Percentiles rank a stretch among this genome's conserved stretches.
Evolutionary conservation across 2,113 vertebrate species (phyloP).

Genomic region (Connochaetes taurinus): DNA sequence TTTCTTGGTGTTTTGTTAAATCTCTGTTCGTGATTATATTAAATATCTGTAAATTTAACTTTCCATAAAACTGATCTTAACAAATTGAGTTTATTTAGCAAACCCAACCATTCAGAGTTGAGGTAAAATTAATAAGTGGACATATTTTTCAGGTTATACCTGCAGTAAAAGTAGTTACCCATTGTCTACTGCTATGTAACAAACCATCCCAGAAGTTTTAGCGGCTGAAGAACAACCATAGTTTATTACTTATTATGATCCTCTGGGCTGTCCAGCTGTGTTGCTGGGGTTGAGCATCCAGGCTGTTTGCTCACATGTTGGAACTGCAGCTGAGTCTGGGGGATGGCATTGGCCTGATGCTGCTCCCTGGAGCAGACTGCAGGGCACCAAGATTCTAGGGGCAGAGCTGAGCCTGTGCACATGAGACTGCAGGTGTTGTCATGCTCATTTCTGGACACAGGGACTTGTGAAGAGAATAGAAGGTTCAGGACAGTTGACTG

Average conservation of each 20-base stretch:
- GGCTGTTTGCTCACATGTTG: not conserved
- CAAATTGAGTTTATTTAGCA: not conserved
- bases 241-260: not conserved
- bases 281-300: not conserved
- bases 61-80: not conserved
- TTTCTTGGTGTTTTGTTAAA: not conserved
- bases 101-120: not conserved
- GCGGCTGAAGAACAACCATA: not conserved
- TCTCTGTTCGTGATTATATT: not conserved
- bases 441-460: not conserved
- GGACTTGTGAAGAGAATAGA: not conserved
- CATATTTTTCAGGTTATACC: not conserved
- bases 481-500: not conserved
- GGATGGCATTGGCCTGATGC: not conserved
- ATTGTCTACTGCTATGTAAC: not conserved
- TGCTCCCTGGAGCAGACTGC: not conserved
- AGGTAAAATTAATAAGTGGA: not conserved
- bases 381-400: not conserved
- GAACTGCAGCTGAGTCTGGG: not conserved
- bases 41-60: not conserved
- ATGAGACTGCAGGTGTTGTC: not conserved
- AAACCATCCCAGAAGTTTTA: not conserved
- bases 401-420: not conserved
- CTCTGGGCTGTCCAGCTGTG: not conserved
- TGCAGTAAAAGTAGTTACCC: not conserved